Evolutionary conservation across 2,888 invertebrate genomes (phyloP).

Genomic region (Eurois occulta): DNA sequence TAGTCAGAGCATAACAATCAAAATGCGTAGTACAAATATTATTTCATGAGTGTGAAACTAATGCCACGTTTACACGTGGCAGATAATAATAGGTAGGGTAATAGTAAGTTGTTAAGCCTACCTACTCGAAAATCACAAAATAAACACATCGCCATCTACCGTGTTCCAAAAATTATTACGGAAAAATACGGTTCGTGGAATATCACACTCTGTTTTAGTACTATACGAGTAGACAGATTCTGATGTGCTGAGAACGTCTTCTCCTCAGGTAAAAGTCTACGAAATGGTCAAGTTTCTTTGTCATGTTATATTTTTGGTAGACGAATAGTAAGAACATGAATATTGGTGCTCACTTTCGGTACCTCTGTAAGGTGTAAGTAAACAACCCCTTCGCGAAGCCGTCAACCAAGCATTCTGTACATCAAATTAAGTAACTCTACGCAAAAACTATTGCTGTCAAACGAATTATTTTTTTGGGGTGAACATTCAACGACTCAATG

Average conservation of each 20-base stretch:
- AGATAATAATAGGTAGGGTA: too few species aligned
- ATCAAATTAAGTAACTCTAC: too few species aligned
- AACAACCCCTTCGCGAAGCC: too few species aligned
- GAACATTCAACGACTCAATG: too few species aligned
- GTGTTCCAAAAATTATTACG: background rate
- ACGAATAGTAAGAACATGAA: too few species aligned
- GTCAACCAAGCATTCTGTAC: too few species aligned
- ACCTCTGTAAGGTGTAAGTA: too few species aligned
- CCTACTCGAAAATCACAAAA: constrained; percentile 2
- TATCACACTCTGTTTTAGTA: background rate
- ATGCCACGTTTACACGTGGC: background rate
- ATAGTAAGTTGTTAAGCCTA: background rate
- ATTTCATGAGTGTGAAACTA: background rate
- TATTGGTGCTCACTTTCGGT: background rate
- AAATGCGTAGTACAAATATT: background rate
- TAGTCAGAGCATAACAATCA: background rate
- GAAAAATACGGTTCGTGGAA: background rate
- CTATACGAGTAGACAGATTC: background rate
- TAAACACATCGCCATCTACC: constrained; percentile 1
- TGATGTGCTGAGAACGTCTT: background rate
- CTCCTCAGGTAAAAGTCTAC: background rate
- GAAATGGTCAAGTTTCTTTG: background rate
- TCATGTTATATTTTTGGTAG: too few species aligned
- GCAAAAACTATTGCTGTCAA: too few species aligned
- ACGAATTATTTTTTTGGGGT: too few species aligned